Evolutionary conservation across 2,888 invertebrate species (phyloP), one percentile per base, ranked within the genome.

Genomic region (Merodon equestris): DNA sequence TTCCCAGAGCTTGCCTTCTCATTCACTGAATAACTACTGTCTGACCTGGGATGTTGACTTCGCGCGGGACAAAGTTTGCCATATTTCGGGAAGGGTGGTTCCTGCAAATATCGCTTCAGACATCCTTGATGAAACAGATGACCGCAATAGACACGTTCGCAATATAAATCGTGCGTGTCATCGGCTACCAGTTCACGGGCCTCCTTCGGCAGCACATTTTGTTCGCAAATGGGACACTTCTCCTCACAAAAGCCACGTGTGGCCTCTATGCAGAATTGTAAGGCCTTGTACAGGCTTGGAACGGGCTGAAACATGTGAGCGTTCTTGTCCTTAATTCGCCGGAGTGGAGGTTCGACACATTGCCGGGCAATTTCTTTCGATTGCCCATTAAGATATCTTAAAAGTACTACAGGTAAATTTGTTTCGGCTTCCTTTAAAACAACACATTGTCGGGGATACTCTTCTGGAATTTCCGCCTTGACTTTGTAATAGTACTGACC

Each of bases 91-190:
- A 94, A 94, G 36, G 94, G 94, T 10, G 94, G 94, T 66, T 92
- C 91, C 83, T 93, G 93, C 90, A 94, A 91, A 85, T 91, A 94
- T 51, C 88, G 90, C 82, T 93, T 90, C 44, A 94, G 90, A 86
- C 94, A 94, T 48, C 91, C 91, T 60, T 88, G 88, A 86, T 94
- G 94, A 86, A 92, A 94, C 9, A 94, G 86, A 87, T 94, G 94
- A 0, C 93, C 93, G 85, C 94, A 94, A 83, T 93, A 94, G 0
- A 94, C 91, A 81, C 93, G 90, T 85, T 94, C 94, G 18, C 93
- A 91, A 84, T 92, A 92, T 66, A 89, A 87, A 72, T 91, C 91
- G 10, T 91, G 90, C 76, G 89, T 88, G 81, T 92, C 92, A 84
- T 93, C 91, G n/a, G 85, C 86, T 75, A 91, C 89, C 13, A 91